Percentiles rank a stretch among this genome's conserved stretches.
Evolutionary conservation across 2,797 vertebrate species (phyloP).

Genomic region (Anolis apletophallus): DNA sequence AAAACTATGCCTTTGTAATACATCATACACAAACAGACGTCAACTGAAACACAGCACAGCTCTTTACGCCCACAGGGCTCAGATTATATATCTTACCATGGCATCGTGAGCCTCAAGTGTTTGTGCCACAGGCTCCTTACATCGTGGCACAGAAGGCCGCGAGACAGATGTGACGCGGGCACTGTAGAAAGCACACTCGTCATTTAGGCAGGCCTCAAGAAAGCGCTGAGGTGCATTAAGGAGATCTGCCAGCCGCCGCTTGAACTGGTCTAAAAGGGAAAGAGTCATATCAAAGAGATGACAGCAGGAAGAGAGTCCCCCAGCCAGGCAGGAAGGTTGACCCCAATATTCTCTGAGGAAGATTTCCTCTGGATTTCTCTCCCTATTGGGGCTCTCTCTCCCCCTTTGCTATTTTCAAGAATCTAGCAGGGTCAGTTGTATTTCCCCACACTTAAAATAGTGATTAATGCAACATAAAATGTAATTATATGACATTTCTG

Average conservation of each 20-base stretch:
- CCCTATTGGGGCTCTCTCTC: not conserved
- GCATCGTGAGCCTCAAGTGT: slow-evolving; percentile 69
- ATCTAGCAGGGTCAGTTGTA: not conserved
- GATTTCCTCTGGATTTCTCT: too few relatives aligned
- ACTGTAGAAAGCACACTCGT: slow-evolving; percentile 76
- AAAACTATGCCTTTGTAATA: not conserved
- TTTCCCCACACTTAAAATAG: not conserved
- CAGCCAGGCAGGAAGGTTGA: not conserved
- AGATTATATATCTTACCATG: slow-evolving; percentile 63
- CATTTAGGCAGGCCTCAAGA: slow-evolving; percentile 70
- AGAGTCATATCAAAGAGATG: not conserved
- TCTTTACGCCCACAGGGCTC: too few relatives aligned
- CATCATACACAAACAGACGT: too few relatives aligned
- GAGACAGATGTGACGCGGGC: slow-evolving; percentile 34
- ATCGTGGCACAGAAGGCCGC: slow-evolving; percentile 25
- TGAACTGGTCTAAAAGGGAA: slow-evolving; percentile 50
- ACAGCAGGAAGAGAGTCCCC: not conserved
- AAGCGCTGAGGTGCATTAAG: slow-evolving; percentile 60
- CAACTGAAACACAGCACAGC: not conserved
- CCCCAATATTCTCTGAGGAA: not conserved
- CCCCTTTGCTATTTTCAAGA: not conserved
- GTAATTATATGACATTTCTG: not conserved
- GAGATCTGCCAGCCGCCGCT: slow-evolving; percentile 67
- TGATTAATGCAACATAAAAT: not conserved
- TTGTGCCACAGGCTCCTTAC: slow-evolving; percentile 70